Evolutionary conservation across 92 coral and sea anemone genomes (phyloP).

Genomic region (Porites evermanni): DNA sequence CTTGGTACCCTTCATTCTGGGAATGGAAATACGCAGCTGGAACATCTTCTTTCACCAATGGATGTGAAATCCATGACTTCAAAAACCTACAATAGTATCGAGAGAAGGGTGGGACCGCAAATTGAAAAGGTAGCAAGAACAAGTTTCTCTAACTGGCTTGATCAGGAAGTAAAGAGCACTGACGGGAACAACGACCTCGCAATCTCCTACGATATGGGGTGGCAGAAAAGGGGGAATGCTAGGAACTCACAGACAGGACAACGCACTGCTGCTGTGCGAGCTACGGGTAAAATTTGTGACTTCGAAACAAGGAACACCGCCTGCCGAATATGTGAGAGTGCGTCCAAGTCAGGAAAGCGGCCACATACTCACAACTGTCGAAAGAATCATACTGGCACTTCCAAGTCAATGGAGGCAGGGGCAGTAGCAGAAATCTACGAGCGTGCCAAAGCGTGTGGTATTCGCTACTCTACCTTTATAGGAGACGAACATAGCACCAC

Average conservation of each 20-base stretch:
- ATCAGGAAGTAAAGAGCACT: not conserved
- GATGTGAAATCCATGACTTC: not conserved
- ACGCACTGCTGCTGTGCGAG: conserved; percentile 21
- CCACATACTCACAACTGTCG: conserved; percentile 13
- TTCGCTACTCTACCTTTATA: not conserved
- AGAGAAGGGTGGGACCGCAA: conserved; percentile 19
- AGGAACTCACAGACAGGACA: conserved; percentile 35
- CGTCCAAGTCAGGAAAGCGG: not conserved
- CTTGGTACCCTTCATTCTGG: conserved; percentile 21
- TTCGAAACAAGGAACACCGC: not conserved
- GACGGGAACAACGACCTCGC: conserved; percentile 3
- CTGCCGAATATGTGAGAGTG: conserved; percentile 29
- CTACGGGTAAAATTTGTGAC: conserved; percentile 24
- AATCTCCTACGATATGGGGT: conserved; percentile 32
- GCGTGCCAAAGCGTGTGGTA: conserved; percentile 1
- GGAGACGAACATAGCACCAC: not conserved
- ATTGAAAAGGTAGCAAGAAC: conserved; percentile 5
- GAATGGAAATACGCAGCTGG: conserved; percentile 35
- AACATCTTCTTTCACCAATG: conserved; percentile 21
- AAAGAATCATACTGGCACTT: conserved; percentile 1
- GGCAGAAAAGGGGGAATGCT: conserved; percentile 41
- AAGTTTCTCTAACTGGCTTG: conserved; percentile 21
- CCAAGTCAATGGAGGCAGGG: conserved; percentile 25
- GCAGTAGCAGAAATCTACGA: conserved; percentile 18
- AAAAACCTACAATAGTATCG: conserved; percentile 8